phyloP scores from a whole-genome alignment of 2,888 invertebrate species.

The Aquatica leii region DNA sequence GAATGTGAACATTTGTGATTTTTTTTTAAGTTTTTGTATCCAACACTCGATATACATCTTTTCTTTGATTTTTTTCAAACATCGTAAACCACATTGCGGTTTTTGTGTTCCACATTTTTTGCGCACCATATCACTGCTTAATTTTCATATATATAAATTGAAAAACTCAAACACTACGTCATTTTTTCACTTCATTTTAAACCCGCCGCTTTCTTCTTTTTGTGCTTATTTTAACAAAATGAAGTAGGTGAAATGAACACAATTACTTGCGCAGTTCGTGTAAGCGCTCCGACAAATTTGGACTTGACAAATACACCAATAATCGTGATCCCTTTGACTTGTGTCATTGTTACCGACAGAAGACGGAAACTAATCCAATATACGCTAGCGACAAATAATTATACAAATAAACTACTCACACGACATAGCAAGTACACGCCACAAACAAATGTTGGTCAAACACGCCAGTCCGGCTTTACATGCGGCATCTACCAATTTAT shows the following conservation, averaged over 20 bases:
- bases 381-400: neutral
- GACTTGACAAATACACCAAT: neutral
- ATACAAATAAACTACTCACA: slow-evolving; percentile 3
- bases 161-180: no score
- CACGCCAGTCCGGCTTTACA: neutral
- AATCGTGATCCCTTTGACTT: slow-evolving; percentile 6
- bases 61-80: neutral
- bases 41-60: neutral
- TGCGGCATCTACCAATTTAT: no score
- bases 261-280: neutral
- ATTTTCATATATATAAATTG: no score
- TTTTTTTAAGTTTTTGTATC: neutral
- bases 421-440: neutral
- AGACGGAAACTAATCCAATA: neutral
- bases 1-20: neutral
- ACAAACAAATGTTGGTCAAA: neutral
- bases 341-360: slow-evolving; percentile 1
- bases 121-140: neutral
- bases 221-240: neutral
- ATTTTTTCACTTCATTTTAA: neutral
- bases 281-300: neutral
- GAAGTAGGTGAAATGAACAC: neutral
- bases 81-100: neutral
- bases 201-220: neutral
- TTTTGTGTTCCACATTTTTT: neutral